phyloP scores from a whole-genome alignment of 2,113 vertebrate genomes.

The Cricetomys ansorgei region DNA sequence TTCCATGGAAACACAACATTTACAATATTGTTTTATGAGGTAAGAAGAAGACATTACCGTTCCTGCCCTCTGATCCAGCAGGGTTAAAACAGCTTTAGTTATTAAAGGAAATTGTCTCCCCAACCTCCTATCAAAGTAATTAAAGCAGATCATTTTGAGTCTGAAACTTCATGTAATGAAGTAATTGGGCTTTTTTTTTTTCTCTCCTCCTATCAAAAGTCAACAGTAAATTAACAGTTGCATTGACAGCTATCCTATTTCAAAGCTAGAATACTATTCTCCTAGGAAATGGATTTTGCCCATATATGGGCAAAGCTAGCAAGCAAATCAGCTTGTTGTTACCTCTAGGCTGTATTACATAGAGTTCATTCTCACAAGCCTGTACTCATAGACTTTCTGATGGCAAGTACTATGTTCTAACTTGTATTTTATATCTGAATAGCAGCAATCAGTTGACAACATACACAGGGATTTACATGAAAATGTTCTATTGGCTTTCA shows the following conservation, averaged over 20 bases:
- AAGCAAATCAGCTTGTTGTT: neutral
- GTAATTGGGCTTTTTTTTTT: conserved; percentile 24
- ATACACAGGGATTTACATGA: conserved; percentile 1
- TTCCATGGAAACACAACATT: neutral
- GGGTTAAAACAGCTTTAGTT: neutral
- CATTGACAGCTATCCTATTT: neutral
- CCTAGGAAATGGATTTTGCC: neutral
- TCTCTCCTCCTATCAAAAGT: neutral
- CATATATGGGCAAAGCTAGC: conserved; percentile 14
- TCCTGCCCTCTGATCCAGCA: neutral
- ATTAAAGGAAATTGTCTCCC: conserved; percentile 15
- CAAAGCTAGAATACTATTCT: neutral
- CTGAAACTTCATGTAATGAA: neutral
- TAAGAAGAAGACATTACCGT: neutral
- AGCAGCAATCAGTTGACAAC: neutral
- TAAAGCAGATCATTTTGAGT: neutral
- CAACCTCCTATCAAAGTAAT: neutral
- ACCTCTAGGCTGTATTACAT: neutral
- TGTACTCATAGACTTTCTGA: conserved; percentile 38
- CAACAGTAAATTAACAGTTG: conserved; percentile 29
- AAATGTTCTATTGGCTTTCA: conserved; percentile 37
- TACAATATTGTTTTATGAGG: neutral
- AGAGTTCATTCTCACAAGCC: conserved; percentile 11
- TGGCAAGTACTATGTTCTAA: neutral
- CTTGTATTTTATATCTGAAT: conserved; percentile 43